phyloP scores from a whole-genome alignment of 2,113 vertebrate species.

The Vidua macroura region DNA sequence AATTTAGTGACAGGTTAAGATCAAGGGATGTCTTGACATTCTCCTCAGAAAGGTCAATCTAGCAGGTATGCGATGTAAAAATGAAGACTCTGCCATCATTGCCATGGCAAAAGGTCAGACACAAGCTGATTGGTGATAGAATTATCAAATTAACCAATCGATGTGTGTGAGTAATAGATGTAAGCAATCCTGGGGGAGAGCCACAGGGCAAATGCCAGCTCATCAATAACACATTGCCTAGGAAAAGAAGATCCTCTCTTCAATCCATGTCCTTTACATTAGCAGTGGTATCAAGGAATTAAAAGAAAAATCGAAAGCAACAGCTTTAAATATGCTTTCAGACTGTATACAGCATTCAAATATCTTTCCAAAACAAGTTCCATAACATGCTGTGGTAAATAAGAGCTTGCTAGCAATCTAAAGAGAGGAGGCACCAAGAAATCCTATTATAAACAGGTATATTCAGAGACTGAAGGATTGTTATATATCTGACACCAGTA shows the following conservation, averaged over 20 bases:
- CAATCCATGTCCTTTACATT: slow-evolving; percentile 75
- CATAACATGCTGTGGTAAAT: background rate
- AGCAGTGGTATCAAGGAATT: slow-evolving; percentile 67
- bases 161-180: slow-evolving; percentile 87
- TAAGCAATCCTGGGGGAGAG: slow-evolving; percentile 82
- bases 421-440: background rate
- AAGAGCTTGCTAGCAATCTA: background rate
- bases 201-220: slow-evolving; percentile 89
- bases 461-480: background rate
- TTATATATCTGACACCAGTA: background rate
- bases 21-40: slow-evolving; percentile 93
- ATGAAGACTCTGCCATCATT: slow-evolving; percentile 91
- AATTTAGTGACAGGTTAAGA: slow-evolving; percentile 90
- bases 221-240: slow-evolving; percentile 83
- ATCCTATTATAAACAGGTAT: background rate
- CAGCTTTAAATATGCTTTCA: slow-evolving; percentile 52
- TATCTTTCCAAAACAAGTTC: slow-evolving; percentile 19
- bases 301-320: slow-evolving; percentile 62
- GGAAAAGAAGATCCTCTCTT: slow-evolving; percentile 77
- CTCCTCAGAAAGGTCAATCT: slow-evolving; percentile 92
- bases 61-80: slow-evolving; percentile 87
- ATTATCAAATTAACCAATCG: slow-evolving; percentile 99
- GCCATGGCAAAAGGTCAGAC: slow-evolving; percentile 98
- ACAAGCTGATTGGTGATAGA: slow-evolving; percentile 98
- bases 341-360: slow-evolving; percentile 25